phyloP scores from a whole-genome alignment of 2,888 invertebrate genomes.

The Lomographa bimaculata region DNA sequence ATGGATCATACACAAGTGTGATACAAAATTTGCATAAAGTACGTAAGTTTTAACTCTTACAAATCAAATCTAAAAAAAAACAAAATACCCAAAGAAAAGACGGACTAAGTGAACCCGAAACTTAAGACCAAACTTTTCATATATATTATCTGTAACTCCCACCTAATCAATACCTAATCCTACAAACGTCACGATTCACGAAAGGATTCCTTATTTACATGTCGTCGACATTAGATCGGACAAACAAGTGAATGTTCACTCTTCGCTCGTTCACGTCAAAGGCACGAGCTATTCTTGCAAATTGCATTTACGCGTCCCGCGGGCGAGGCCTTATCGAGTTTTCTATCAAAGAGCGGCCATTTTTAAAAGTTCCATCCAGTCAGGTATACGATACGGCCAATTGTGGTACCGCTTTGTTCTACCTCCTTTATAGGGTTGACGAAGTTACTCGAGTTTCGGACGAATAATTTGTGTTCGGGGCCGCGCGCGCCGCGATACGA shows the following conservation, averaged over 20 bases:
- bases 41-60: too few relatives aligned
- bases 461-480: slow-evolving; percentile 79
- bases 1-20: too few relatives aligned
- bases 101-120: too few relatives aligned
- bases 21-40: too few relatives aligned
- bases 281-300: slow-evolving; percentile 76
- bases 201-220: slow-evolving; percentile 20
- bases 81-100: too few relatives aligned
- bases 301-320: slow-evolving; percentile 82
- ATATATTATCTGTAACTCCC: neutral
- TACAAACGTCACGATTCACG: slow-evolving; percentile 2
- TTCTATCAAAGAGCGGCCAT: slow-evolving; percentile 78
- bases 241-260: slow-evolving; percentile 62
- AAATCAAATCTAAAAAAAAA: too few relatives aligned
- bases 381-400: slow-evolving; percentile 70
- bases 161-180: slow-evolving; percentile 1
- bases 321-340: slow-evolving; percentile 77
- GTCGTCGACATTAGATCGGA: slow-evolving; percentile 29
- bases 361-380: slow-evolving; percentile 77
- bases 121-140: neutral
- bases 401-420: slow-evolving; percentile 81
- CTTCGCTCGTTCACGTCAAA: slow-evolving; percentile 64
- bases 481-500: slow-evolving; percentile 71
- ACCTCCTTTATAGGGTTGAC: slow-evolving; percentile 76
- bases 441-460: slow-evolving; percentile 78